A percentile compares a stretch with the other conserved stretches of the same genome.
Evolutionary conservation across 2,888 invertebrate genomes (phyloP).

Genomic region (Lasioglossum lativentre): DNA sequence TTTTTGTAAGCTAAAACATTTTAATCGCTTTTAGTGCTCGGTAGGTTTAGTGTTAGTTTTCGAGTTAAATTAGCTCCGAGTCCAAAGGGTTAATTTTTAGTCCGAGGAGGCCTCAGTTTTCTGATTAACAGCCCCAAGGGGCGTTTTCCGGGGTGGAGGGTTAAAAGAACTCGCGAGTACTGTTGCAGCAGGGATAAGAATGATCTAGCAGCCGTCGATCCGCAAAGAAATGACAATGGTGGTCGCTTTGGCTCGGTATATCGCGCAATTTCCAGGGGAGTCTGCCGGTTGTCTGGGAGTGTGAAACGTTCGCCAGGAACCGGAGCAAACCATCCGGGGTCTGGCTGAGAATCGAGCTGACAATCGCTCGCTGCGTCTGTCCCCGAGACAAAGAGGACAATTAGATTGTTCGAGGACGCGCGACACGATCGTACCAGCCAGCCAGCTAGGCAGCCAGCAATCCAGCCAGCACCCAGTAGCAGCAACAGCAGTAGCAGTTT

Average conservation of each 20-base stretch:
- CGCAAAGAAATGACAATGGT: neutral
- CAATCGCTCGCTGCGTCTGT: slow-evolving; percentile 10
- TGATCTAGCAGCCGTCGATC: neutral
- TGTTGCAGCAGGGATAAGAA: neutral
- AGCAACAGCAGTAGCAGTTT: neutral
- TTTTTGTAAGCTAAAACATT: too few relatives aligned
- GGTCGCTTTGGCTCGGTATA: neutral
- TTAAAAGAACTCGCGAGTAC: neutral
- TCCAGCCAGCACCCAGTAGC: neutral
- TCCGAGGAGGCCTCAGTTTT: neutral
- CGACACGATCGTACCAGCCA: neutral
- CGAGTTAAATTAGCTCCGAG: too few relatives aligned
- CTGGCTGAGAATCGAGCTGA: slow-evolving; percentile 7
- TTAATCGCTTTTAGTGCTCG: too few relatives aligned
- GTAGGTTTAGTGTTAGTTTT: too few relatives aligned
- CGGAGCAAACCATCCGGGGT: neutral
- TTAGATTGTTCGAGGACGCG: slow-evolving; percentile 13
- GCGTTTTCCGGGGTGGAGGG: neutral
- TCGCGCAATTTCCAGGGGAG: slow-evolving; percentile 6
- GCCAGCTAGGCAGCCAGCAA: neutral
- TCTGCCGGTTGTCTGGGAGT: slow-evolving; percentile 5
- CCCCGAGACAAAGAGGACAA: slow-evolving; percentile 15
- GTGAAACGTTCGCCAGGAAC: slow-evolving; percentile 1
- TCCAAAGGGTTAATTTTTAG: too few relatives aligned
- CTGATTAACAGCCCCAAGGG: neutral